Base-by-base conservation (phyloP, 2,888 invertebrate species). In the Drosophila nr. medialis region DNA sequence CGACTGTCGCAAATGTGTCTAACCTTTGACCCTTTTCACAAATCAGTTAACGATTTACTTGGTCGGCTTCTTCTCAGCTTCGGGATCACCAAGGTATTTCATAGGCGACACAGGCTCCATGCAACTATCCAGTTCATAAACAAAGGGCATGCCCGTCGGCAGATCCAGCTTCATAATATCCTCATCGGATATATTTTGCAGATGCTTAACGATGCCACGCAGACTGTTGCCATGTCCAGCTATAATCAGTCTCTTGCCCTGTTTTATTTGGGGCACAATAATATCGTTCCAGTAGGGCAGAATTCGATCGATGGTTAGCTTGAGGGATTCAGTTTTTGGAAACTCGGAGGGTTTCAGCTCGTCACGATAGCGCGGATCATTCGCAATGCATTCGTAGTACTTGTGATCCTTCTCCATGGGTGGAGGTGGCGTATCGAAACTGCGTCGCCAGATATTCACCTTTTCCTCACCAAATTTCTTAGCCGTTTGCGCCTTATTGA, bases 211-310 rank as follows among this genome's bases (percentile, higher is more conserved):
- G 83, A 98, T 96, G 77, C 97, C 97, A 84, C 97, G 94, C 60
- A 98, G 94, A 92, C 97, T 97, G 93, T 97, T 98, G 54, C 97
- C 97, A 90, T 98, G 98, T 30, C 97, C 97, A 42, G 96, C 97
- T 86, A 98, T 96, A 50, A 98, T 95, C 70, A 97, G 95, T 32
- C 93, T 95, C 92, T 97, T 97, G 68, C 97, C 97, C 78, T 94
- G 96, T 89, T 96, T 96, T 63, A 98, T 94, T 94, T 97, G 94
- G 49, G 94, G 92, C 92, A 92, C 88, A 93, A 99, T 96, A 30
- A 95, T 94, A 89, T 97, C 94, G 92, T 98, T 96, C 96, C 98
- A 98, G 91, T 96, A 98, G 0, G 98, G 98, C 85, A 97, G 93
- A 1, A 96, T 97, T 59, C 98, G 94, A 69, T 95, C 95, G 91